A percentile compares a stretch with the other conserved stretches of the same genome.
phyloP scores from a whole-genome alignment of 2,797 vertebrate species.

The Amazona ochrocephala region DNA sequence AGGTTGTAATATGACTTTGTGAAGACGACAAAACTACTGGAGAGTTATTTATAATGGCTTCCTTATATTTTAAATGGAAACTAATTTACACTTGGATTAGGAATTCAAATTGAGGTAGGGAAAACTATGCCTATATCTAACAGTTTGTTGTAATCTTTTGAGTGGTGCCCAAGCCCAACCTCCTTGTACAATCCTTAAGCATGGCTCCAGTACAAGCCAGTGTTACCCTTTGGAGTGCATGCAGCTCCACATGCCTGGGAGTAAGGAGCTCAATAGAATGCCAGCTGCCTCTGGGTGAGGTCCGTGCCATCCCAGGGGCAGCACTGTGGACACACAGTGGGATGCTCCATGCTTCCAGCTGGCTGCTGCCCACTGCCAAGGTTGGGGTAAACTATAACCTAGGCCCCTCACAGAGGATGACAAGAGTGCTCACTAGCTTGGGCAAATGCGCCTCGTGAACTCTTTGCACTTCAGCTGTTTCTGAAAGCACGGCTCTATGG shows the following conservation, averaged over 20 bases:
- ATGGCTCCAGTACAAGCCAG: neutral
- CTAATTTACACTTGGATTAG: neutral
- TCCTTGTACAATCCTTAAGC: neutral
- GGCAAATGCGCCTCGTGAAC: neutral
- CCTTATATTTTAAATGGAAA: neutral
- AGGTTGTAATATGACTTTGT: neutral
- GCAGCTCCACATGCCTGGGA: neutral
- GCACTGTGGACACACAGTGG: rapidly evolving
- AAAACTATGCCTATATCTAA: neutral
- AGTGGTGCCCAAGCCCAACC: neutral
- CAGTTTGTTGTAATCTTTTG: neutral
- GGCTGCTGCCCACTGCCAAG: neutral
- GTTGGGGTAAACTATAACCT: neutral
- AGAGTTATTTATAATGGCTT: neutral
- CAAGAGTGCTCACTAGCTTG: neutral
- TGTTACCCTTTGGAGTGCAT: rapidly evolving
- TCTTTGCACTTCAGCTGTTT: neutral
- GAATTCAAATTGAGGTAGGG: neutral
- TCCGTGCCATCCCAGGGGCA: neutral
- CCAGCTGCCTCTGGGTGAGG: neutral
- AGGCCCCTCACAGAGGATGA: neutral
- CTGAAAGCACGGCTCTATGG: neutral
- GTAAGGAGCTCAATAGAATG: rapidly evolving
- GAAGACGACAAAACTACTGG: neutral
- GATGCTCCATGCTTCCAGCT: rapidly evolving